Base-by-base conservation (phyloP, 2,797 vertebrate genomes). In the Varecia variegata region DNA sequence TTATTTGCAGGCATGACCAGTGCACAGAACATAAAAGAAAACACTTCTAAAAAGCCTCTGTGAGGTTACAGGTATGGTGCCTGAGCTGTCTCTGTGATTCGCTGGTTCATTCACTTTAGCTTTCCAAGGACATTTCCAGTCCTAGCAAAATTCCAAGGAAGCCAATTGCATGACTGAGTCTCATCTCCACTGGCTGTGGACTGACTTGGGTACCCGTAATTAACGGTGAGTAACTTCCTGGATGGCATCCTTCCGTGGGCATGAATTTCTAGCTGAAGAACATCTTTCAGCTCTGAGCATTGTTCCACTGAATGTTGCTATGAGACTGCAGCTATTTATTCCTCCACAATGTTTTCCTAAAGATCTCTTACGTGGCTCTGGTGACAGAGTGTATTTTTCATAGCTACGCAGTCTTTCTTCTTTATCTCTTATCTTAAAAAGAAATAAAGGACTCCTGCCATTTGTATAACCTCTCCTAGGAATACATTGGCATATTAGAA, bases 271-370 rank as follows among this genome's bases (percentile, higher is more conserved):
- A 74, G 7, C 40, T 17, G 0, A 38, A 88, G 54, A 50, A 6
- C 56, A 5, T 40, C 73, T 67, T 62, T 38, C 35, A 13, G 68
- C 73, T 40, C 93, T 58, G 77, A 43, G 85, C 73, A 2, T 58
- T 54, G 82, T 91, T 67, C 45, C 18, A 17, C 23, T 30, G 43
- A 12, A 13, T 7, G 95, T 96, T 95, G 95, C 96, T 90, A 79
- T 74, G 94, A 96, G 77, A 92, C 93, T 3, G 68, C 4, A 4
- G 85, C 95, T 96, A 56, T 96, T 94, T 95, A 74, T 95, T 79
- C 85, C 56, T 35, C 45, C 14, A 0, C 11, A 9, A 7, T 58
- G 74, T 94, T 94, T 91, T 70, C 58, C 65, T 9, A 14, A 87
- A 92, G 81, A 82, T 47, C 71, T 52, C 79, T 47, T 27, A 14